Conservation (phyloP, 1,140 invertebrate genomes). For the Drosophila lacertosa region DNA sequence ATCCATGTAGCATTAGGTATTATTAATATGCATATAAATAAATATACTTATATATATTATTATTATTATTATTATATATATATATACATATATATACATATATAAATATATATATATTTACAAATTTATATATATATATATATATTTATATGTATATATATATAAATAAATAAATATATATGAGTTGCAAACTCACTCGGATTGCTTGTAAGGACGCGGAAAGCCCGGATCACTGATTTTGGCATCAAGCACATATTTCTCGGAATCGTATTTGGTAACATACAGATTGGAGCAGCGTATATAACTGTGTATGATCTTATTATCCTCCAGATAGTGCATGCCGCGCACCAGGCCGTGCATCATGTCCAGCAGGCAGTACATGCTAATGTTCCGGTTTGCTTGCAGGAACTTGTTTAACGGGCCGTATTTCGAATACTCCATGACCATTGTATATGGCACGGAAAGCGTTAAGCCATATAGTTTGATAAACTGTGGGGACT, state of each 20-base stretch:
- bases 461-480: slow-evolving; percentile 91
- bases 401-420: slow-evolving; percentile 90
- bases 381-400: slow-evolving; percentile 85
- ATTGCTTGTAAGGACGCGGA: slow-evolving; percentile 78
- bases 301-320: slow-evolving; percentile 92
- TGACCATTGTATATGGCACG: slow-evolving; percentile 90
- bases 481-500: slow-evolving; percentile 89
- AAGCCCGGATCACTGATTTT: slow-evolving; percentile 93
- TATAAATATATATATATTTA: no score
- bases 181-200: slow-evolving; percentile 74
- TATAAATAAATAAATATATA: no score
- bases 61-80: no score
- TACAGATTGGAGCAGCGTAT: slow-evolving; percentile 93
- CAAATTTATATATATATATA: no score
- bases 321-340: slow-evolving; percentile 87
- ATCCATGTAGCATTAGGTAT: not conserved
- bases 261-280: slow-evolving; percentile 87
- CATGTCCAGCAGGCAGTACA: slow-evolving; percentile 91
- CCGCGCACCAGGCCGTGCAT: slow-evolving; percentile 90
- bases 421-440: slow-evolving; percentile 91
- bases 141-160: no score
- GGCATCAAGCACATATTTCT: slow-evolving; percentile 88
- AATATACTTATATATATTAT: no score
- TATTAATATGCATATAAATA: no score
- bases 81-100: no score